phyloP scores from a whole-genome alignment of 2,888 invertebrate species.

The Tetragonula carbonaria region DNA sequence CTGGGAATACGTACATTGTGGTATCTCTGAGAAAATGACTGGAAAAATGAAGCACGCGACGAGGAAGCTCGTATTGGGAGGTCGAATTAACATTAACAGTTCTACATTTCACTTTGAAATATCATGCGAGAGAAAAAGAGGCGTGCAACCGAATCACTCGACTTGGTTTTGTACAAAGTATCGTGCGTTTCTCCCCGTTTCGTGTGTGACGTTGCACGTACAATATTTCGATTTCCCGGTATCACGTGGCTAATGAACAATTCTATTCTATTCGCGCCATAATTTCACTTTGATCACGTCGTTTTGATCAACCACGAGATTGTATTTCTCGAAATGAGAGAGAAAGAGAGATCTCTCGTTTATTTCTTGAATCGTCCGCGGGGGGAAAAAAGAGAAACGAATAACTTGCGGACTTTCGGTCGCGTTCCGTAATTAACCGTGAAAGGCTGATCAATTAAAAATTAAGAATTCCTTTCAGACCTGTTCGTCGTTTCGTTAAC shows the following conservation, averaged over 20 bases:
- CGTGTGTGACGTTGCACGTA: too few species aligned
- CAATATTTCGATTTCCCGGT: too few species aligned
- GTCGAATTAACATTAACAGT: neutral
- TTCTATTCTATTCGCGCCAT: too few species aligned
- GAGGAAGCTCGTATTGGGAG: neutral
- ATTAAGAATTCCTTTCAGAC: constrained; percentile 40
- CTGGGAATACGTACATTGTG: neutral
- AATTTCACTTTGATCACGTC: too few species aligned
- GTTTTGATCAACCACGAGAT: neutral
- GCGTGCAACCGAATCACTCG: neutral
- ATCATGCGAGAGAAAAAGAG: neutral
- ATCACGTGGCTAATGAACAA: too few species aligned
- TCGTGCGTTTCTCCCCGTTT: neutral
- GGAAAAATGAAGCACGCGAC: neutral
- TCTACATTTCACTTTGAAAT: neutral
- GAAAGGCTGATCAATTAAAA: constrained; percentile 37
- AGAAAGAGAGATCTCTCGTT: neutral
- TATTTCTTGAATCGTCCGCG: neutral
- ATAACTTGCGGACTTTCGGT: too few species aligned
- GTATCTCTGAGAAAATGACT: neutral
- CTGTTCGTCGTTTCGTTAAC: constrained; percentile 11
- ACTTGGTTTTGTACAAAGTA: neutral
- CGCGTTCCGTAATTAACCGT: constrained; percentile 14
- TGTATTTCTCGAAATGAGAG: neutral
- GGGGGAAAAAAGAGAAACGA: too few species aligned